These are phyloP conservation scores for Meloidogyne floridensis DNA, from an alignment of 1,140 invertebrate species.

Conservation along the genomic window DNA sequence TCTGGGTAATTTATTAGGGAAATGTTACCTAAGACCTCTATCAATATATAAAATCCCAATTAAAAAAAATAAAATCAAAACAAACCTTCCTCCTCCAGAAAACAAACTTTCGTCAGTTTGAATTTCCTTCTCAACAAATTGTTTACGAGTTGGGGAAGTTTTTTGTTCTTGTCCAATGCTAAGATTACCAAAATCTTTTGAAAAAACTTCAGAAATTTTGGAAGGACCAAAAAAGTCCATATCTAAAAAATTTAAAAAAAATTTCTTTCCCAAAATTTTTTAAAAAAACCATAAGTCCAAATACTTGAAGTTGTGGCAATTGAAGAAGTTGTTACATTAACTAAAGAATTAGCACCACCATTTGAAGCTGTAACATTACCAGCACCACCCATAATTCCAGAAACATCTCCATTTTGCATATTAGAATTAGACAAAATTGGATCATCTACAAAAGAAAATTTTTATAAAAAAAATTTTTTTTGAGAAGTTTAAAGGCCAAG, in stretches of 20 bases:
- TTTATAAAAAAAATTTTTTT: neutral
- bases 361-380: conserved; percentile 12
- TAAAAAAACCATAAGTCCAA: conserved; percentile 22
- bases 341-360: neutral
- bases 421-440: neutral
- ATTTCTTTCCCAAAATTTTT: neutral
- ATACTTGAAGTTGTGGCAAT: conserved; percentile 10
- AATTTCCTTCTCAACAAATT: conserved; percentile 25
- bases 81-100: neutral
- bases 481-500: too few relatives aligned
- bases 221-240: conserved; percentile 7
- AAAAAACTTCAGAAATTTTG: conserved; percentile 20
- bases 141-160: neutral
- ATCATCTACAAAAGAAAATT: conserved; percentile 6
- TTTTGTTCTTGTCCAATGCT: conserved; percentile 7
- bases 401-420: neutral
- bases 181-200: neutral
- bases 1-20: too few relatives aligned
- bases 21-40: too few relatives aligned
- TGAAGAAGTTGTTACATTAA: conserved; percentile 3
- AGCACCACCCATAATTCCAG: neutral
- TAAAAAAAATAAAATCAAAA: neutral
- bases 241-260: neutral
- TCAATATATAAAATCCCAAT: too few relatives aligned
- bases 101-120: conserved; percentile 32